Conservation (phyloP, 2,888 invertebrate genomes). For the Boloria euphrosyne region DNA sequence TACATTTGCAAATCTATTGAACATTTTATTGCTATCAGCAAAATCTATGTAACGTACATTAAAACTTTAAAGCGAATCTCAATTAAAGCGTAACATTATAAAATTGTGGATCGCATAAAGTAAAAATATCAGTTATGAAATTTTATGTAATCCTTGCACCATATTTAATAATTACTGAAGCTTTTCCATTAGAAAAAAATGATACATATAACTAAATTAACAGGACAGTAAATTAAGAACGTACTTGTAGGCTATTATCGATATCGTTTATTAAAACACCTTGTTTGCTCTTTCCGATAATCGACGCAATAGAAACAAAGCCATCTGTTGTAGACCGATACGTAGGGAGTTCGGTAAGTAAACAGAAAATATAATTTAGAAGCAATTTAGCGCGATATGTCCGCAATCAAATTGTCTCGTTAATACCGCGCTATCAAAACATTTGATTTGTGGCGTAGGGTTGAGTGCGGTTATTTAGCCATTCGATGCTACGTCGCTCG, state of each 20-base stretch:
- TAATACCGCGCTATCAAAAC: conserved; percentile 82
- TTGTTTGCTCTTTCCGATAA: conserved; percentile 54
- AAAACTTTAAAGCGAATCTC: too few species aligned
- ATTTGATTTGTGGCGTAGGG: conserved; percentile 81
- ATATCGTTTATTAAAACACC: conserved; percentile 30
- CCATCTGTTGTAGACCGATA: conserved; percentile 63
- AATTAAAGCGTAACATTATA: too few species aligned
- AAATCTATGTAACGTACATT: too few species aligned
- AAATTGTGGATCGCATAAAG: too few species aligned
- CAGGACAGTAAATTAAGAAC: background rate
- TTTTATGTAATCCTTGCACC: background rate
- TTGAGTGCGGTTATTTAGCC: conserved; percentile 71
- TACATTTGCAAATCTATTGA: background rate
- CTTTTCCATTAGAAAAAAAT: too few species aligned
- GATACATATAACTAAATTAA: too few species aligned
- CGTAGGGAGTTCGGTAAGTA: conserved; percentile 79
- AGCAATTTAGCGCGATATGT: conserved; percentile 82
- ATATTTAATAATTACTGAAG: background rate
- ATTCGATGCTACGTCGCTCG: conserved; percentile 62
- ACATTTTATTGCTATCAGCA: too few species aligned
- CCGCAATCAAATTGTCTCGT: conserved; percentile 83
- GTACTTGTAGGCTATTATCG: conserved; percentile 15
- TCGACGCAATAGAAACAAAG: conserved; percentile 72
- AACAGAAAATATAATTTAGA: conserved; percentile 83
- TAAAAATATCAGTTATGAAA: too few species aligned